Conservation (phyloP, 2,113 vertebrate species). For the Crocuta crocuta region DNA sequence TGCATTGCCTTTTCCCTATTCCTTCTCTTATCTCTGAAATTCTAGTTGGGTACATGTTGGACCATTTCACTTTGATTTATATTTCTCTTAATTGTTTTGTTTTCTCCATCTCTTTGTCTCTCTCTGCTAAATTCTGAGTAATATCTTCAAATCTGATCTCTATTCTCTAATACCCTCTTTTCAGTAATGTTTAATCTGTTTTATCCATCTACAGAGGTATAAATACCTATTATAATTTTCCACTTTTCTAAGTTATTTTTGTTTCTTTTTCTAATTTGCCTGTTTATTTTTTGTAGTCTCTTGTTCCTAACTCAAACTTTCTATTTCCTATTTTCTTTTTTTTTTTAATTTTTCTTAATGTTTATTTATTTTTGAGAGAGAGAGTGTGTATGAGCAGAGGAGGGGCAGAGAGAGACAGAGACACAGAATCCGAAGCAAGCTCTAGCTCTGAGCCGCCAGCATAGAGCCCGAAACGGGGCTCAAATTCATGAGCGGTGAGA, state of each 20-base stretch:
- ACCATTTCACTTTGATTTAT: background rate
- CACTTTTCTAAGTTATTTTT: conserved; percentile 4
- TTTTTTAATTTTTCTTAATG: background rate
- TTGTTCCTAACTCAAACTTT: background rate
- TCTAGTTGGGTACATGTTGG: background rate
- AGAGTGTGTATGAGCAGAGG: too few species aligned
- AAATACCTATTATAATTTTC: conserved; percentile 14
- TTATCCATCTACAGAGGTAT: conserved; percentile 19
- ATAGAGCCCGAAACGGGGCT: too few species aligned
- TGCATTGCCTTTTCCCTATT: background rate
- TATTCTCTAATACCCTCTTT: background rate
- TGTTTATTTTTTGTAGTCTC: conserved; percentile 1
- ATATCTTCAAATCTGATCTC: background rate
- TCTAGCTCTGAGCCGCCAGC: too few species aligned
- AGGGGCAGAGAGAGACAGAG: too few species aligned
- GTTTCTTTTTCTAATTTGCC: background rate
- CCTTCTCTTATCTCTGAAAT: background rate
- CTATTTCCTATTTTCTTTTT: background rate
- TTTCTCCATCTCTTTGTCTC: background rate
- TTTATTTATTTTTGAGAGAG: too few species aligned
- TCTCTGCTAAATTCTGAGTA: conserved; percentile 20
- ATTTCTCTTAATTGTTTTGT: background rate
- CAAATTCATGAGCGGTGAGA: too few species aligned
- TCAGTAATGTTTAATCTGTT: background rate
- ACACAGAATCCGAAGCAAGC: too few species aligned